Base-by-base conservation (phyloP, 2,888 invertebrate species). In the Thyatira batis region DNA sequence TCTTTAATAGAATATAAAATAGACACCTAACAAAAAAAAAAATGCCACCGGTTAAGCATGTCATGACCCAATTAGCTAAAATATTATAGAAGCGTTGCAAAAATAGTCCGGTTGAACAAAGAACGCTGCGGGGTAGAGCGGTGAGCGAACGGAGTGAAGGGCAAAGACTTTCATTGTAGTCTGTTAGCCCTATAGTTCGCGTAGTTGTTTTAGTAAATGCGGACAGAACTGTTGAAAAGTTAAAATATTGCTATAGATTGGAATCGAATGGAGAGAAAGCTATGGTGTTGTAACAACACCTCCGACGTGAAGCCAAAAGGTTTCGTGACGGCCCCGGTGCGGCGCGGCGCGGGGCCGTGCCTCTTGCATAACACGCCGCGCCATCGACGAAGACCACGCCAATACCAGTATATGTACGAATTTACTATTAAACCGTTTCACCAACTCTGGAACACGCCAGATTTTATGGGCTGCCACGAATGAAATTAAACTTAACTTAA, bases 221-320 rank as follows among this genome's bases (percentile, higher is more conserved):
- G 60, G 52, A 65, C 57, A 61, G 52, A 65, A 53, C n/a, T 44
- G 49, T 3, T 23, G 58, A 65, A 61, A 63, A 71, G 64, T 60
- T 59, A 50, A 73, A 75, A 69, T 67, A 67, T 70, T 73, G 67
- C 75, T 76, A 79, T 65, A 65, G 62, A 60, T 61, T 73, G 67
- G 67, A 70, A 69, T 71, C 67, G 72, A 73, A 65, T 67, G 78
- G 86, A 87, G 86, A 87, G 89, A 89, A 88, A 89, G 89, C 84
- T 76, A 79, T 77, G 78, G 83, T 85, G 82, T 85, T 80, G 86
- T 78, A 85, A 87, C 70, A 60, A 58, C 65, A 59, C 58, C 73
- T 71, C 60, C 73, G 74, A 71, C 73, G 73, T 76, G 72, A 70
- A 82, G 81, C 80, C 83, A 78, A 84, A 84, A 87, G 85, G 85